Conservation (phyloP, 1,140 invertebrate genomes). For the Calliphora vicina region DNA sequence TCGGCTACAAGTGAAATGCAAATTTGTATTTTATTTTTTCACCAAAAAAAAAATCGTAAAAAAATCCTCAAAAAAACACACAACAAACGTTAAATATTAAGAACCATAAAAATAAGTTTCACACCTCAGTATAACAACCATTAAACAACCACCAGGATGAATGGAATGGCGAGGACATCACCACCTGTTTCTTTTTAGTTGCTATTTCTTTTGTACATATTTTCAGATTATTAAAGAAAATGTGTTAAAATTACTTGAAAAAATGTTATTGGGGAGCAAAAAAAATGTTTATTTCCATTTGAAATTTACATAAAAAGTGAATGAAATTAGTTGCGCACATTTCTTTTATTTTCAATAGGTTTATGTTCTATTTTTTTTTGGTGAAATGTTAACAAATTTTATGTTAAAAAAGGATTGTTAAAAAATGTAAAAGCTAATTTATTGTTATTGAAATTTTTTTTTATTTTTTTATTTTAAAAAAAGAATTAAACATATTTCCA, state of each 20-base stretch:
- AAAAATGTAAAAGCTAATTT: neutral
- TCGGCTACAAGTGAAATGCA: neutral
- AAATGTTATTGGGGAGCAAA: constrained; percentile 4
- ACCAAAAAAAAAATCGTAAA: constrained; percentile 10
- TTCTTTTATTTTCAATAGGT: constrained; percentile 14
- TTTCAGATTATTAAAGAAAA: constrained; percentile 7
- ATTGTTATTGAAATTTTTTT: constrained; percentile 4
- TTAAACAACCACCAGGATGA: constrained; percentile 28
- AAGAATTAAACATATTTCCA: constrained; percentile 19
- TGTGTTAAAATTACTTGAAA: constrained; percentile 26
- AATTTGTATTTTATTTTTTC: neutral
- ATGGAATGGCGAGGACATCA: neutral
- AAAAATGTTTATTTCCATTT: neutral
- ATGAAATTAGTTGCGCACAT: constrained; percentile 31
- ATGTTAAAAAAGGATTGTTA: neutral
- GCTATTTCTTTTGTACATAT: neutral
- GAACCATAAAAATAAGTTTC: constrained; percentile 34
- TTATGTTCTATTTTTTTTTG: neutral
- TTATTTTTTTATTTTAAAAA: neutral
- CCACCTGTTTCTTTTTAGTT: constrained; percentile 22
- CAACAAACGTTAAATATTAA: constrained; percentile 26
- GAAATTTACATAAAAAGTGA: constrained; percentile 31
- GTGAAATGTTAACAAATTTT: neutral
- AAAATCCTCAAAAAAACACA: neutral
- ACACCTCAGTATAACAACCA: constrained; percentile 20